Base-by-base conservation (phyloP, 2,888 invertebrate genomes). In the Liposcelis brunnea region DNA sequence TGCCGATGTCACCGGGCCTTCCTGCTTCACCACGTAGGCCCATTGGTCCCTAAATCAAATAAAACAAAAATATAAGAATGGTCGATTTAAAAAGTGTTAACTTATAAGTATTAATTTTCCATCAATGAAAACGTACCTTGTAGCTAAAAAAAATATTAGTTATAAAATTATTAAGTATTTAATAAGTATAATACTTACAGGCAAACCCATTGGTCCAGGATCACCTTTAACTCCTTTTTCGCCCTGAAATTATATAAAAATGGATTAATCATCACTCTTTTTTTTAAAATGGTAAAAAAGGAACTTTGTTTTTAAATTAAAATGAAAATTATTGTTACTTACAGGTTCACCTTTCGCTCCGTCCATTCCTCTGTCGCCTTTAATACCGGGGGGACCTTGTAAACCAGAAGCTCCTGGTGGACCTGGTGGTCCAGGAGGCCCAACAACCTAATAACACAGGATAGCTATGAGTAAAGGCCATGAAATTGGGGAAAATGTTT, bases 191-290 rank as follows among this genome's bases (percentile, higher is more conserved):
- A 54, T 58, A 80, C 83, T 78, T 74, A 91, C 91, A 62, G 93
- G 93, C 59, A 94, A 69, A 58, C 93, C 94, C 89, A 93, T 93
- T 46, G 91, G 91, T 54, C 94, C 94, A 47, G 81, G 78, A 62
- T 85, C 84, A 48, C 87, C 87, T 63, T 77, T 80, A 44, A 73
- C 70, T 45, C 86, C 86, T 59, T 80, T 79, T 52, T 80, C 80
- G 43, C 86, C 86, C 85, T 86, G 64, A 45, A 70, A 68, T 37
- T 47, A 18, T 19, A 33, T 31, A 38, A 48, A 10, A 2, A 42
- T 16, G 5, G 10, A 42, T 42, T 26, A 42, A 31, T 26, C n/a
- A n/a, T n/a, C n/a, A n/a, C n/a, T n/a, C n/a, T n/a, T n/a, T n/a
- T n/a, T n/a, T n/a, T n/a, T n/a, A n/a, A n/a, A n/a, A n/a, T n/a